Evolutionary conservation across 2,888 invertebrate species (phyloP).

Genomic region (Sipunculus nudus): DNA sequence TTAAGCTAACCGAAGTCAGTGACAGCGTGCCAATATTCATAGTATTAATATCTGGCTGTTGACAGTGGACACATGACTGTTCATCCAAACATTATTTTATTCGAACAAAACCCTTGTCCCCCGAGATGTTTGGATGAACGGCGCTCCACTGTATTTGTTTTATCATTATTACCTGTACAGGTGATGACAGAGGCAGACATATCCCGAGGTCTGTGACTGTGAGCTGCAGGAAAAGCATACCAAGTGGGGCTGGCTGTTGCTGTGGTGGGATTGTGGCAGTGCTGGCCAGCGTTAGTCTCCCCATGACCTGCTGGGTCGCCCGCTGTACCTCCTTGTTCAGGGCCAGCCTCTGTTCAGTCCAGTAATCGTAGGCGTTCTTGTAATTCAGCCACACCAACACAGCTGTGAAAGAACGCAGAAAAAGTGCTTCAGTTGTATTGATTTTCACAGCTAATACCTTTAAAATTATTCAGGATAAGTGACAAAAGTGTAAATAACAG

Average conservation of each 20-base stretch:
- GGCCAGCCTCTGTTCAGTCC: constrained; percentile 94
- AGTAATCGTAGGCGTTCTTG: constrained; percentile 98
- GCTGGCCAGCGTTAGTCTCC: constrained; percentile 72
- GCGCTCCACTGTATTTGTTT: too few relatives aligned
- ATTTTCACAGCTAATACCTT: too few relatives aligned
- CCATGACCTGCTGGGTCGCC: constrained; percentile 72
- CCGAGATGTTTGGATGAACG: too few relatives aligned
- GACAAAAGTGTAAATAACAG: too few relatives aligned
- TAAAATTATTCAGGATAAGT: too few relatives aligned
- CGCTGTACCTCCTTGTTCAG: constrained; percentile 84
- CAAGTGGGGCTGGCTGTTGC: constrained; percentile 68
- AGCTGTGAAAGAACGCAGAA: constrained; percentile 55
- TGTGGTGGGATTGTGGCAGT: constrained; percentile 26
- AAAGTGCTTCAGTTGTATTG: too few relatives aligned
- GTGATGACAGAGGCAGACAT: constrained; percentile 80
- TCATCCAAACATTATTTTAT: too few relatives aligned
- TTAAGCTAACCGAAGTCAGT: too few relatives aligned
- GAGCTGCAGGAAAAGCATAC: constrained; percentile 90
- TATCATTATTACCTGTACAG: neutral
- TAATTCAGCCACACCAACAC: constrained; percentile 99
- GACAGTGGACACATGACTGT: too few relatives aligned
- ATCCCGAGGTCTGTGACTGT: constrained; percentile 97
- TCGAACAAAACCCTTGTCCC: too few relatives aligned
- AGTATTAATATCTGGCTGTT: too few relatives aligned
- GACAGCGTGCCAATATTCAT: too few relatives aligned